These are phyloP conservation scores for Mantis religiosa DNA, from an alignment of 2,888 invertebrate genomes.

Conservation along the genomic window DNA sequence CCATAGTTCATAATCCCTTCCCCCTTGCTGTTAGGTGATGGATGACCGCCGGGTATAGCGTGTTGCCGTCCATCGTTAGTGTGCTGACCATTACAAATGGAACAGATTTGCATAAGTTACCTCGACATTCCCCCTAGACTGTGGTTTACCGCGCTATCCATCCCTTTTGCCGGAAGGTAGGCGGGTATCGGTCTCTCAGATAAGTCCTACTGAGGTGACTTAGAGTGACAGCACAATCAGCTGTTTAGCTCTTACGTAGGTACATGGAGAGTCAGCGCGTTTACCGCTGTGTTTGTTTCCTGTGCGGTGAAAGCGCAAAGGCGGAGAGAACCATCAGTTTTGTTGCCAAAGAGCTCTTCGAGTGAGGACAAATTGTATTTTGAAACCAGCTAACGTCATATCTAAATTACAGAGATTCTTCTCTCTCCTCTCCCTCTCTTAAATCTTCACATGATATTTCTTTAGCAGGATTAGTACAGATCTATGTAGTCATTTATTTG, in stretches of 20 bases:
- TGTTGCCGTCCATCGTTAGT: background rate
- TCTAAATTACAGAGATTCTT: too few relatives aligned
- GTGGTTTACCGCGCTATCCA: background rate
- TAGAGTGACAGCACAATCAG: background rate
- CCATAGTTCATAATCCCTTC: background rate
- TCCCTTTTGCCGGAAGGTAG: background rate
- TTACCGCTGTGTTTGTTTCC: too few relatives aligned
- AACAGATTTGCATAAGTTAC: background rate
- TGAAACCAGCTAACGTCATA: too few relatives aligned
- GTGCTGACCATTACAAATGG: background rate
- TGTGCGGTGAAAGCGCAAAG: too few relatives aligned
- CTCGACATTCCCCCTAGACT: background rate
- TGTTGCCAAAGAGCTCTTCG: too few relatives aligned
- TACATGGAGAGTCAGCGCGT: too few relatives aligned
- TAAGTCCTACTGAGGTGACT: background rate
- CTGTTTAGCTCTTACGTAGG: background rate
- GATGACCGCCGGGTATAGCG: background rate
- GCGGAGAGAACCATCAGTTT: too few relatives aligned
- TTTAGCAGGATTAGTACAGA: too few relatives aligned
- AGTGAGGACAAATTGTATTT: too few relatives aligned
- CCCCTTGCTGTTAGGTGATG: background rate
- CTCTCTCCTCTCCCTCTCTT: too few relatives aligned
- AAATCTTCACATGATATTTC: too few relatives aligned
- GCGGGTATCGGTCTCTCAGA: background rate
- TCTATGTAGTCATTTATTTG: too few relatives aligned